phyloP scores from a whole-genome alignment of 2,113 vertebrate species.

The Vidua chalybeata region DNA sequence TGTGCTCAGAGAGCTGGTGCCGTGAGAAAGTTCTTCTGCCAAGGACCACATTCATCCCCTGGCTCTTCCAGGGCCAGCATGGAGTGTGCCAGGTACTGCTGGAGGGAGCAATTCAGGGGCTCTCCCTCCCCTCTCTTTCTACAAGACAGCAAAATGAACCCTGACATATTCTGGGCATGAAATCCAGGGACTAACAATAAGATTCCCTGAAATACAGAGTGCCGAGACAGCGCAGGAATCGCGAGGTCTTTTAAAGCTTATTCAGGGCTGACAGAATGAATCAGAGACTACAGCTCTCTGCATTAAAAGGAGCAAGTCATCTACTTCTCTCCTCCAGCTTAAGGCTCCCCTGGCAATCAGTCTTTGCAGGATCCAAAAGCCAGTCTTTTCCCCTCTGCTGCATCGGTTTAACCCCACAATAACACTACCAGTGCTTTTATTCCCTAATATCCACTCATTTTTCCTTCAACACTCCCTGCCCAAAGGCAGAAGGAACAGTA shows the following conservation, averaged over 20 bases:
- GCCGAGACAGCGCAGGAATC: neutral
- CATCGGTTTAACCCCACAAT: neutral
- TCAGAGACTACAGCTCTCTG: neutral
- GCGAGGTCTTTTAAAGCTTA: neutral
- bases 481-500: neutral
- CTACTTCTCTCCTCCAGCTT: neutral
- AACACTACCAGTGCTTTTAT: neutral
- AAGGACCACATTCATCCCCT: neutral
- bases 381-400: neutral
- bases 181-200: neutral
- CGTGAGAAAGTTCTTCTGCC: constrained; percentile 40
- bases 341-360: neutral
- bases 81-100: neutral
- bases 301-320: neutral
- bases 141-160: neutral
- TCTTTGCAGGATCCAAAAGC: neutral
- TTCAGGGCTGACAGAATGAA: neutral
- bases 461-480: neutral
- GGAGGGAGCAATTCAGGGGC: neutral
- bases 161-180: constrained; percentile 44
- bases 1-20: neutral
- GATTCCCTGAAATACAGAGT: neutral
- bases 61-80: neutral
- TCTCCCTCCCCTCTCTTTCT: neutral
- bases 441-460: neutral